A percentile compares a stretch with the other conserved stretches of the same genome.
These are phyloP conservation scores for Orchestia grillus DNA, from an alignment of 1,140 invertebrate genomes.

Conservation along the genomic window DNA sequence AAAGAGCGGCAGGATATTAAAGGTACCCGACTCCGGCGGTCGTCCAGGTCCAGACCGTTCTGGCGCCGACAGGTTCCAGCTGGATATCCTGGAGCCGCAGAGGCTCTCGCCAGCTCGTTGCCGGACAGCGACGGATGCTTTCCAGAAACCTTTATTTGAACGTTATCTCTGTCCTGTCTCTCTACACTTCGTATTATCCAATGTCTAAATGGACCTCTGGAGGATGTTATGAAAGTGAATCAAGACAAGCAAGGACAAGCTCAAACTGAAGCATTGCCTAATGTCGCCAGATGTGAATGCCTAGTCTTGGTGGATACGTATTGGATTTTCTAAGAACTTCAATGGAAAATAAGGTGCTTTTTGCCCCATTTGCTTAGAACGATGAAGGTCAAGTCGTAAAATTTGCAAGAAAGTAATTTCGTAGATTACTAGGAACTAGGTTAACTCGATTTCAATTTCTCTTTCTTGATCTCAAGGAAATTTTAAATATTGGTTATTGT, in stretches of 20 bases:
- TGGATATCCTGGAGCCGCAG: not conserved
- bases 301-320: not conserved
- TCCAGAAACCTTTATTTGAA: not conserved
- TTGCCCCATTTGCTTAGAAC: not conserved
- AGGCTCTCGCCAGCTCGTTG: not conserved
- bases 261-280: not conserved
- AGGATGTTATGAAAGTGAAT: not conserved
- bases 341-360: not conserved
- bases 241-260: not conserved
- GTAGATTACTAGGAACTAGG: not conserved
- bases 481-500: no score
- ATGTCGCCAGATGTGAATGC: not conserved
- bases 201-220: not conserved
- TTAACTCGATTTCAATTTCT: no score
- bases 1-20: not conserved
- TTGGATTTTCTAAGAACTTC: not conserved
- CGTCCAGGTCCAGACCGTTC: not conserved
- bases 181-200: not conserved
- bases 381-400: not conserved
- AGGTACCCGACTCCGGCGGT: not conserved
- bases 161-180: not conserved
- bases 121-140: not conserved
- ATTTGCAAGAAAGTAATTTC: not conserved
- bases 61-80: not conserved
- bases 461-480: no score